Evolutionary conservation across 2,113 vertebrate species (phyloP), one percentile per base, ranked within the genome.

Genomic region (Theropithecus gelada): DNA sequence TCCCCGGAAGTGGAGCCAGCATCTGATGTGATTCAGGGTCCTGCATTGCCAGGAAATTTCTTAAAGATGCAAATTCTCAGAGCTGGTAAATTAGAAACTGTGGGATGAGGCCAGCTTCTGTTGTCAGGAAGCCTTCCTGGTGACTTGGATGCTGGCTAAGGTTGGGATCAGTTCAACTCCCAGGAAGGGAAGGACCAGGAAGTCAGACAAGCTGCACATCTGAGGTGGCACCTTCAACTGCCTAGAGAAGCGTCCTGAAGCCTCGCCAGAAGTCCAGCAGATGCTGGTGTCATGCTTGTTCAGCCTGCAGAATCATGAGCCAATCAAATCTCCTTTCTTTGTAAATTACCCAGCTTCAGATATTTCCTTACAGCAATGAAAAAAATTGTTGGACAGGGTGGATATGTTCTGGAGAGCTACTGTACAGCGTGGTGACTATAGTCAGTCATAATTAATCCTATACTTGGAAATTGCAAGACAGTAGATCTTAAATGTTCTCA

Each of bases 11-110:
- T 20, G 12, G 72, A 68, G 38, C 20, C 52, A 16, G 45, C 2
- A 1, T 2, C 20, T 5, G 11, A 30, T 32, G 8, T 6, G 59
- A 12, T 25, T 20, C 12, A 32, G 5, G 14, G 6, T 27, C 8
- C 48, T 8, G 88, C 40, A 1, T 14, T 12, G 75, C 43, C 8
- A 10, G 43, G 30, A 22, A 5, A 27, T 45, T 13, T 23, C 38
- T 72, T 10, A 72, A 48, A 70, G 16, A 81, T 12, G 17, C 23
- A 16, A 14, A 50, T 48, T 17, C 66, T 45, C 55, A 57, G 78
- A 23, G 9, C 78, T 35, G 5, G 66, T 5, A 23, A 8, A 27
- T 5, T 40, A 18, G 45, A 57, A 18, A 43, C 61, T 22, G 6
- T 7, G 12, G 40, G 55, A 25, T 3, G 16, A 7, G 20, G 18